phyloP scores from a whole-genome alignment of 2,888 invertebrate species.

The Hypomecis atomaria region DNA sequence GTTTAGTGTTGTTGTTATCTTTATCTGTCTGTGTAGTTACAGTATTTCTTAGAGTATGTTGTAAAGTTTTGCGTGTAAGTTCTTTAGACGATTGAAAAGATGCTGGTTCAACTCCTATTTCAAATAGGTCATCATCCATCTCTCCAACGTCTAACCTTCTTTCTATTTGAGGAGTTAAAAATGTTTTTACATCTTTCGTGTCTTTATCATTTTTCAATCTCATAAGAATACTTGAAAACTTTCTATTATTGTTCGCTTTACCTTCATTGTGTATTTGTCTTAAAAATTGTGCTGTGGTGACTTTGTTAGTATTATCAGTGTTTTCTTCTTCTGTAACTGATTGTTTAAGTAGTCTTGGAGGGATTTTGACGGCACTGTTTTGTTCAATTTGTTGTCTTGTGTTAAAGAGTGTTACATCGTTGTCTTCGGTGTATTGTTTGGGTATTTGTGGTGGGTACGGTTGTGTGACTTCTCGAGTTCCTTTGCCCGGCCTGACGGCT shows the following conservation, averaged over 20 bases:
- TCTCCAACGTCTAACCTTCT: conserved; percentile 70
- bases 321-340: conserved; percentile 64
- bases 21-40: conserved; percentile 45
- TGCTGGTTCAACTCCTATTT: conserved; percentile 56
- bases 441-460: conserved; percentile 32
- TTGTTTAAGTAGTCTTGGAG: conserved; percentile 46
- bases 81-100: conserved; percentile 42
- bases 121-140: conserved; percentile 65
- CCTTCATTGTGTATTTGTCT: conserved; percentile 1
- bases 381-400: not conserved
- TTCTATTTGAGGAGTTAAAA: conserved; percentile 42
- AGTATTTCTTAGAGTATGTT: conserved; percentile 53
- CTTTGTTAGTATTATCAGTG: conserved; percentile 47
- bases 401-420: not conserved
- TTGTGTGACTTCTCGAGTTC: conserved; percentile 64
- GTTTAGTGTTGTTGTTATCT: conserved; percentile 48
- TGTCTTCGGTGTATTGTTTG: conserved; percentile 56
- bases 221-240: not conserved
- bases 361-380: not conserved
- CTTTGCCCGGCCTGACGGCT: conserved; percentile 74
- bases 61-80: conserved; percentile 57
- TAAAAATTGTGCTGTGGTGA: not conserved
- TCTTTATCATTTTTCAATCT: not conserved
- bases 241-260: not conserved
- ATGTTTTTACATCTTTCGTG: not conserved